Conservation (phyloP, 2,113 vertebrate genomes). For the Colius striatus region DNA sequence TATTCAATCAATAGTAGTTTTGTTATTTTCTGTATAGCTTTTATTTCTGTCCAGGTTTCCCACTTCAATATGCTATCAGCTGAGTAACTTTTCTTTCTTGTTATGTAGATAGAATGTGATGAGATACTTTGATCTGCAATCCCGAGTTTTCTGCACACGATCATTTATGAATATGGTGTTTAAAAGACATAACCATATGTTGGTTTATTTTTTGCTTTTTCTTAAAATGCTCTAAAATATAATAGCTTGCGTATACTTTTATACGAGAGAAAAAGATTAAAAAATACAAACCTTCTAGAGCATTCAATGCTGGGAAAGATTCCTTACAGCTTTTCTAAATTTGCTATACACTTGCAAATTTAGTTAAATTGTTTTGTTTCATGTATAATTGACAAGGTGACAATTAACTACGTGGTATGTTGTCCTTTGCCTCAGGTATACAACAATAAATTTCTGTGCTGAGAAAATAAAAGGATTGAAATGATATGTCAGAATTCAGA, state of each 20-base stretch:
- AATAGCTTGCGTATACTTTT: not conserved
- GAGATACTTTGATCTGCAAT: not conserved
- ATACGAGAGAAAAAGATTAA: not conserved
- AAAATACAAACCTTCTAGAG: not conserved
- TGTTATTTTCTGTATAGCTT: not conserved
- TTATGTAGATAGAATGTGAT: not conserved
- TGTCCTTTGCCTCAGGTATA: conserved; percentile 41
- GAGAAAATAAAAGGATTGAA: conserved; percentile 17
- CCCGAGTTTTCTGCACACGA: not conserved
- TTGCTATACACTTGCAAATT: conserved; percentile 3
- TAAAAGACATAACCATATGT: not conserved
- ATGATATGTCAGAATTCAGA: not conserved
- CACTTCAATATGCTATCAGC: not conserved
- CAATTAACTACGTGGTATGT: conserved; percentile 22
- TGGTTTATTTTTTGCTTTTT: not conserved
- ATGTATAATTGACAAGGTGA: conserved; percentile 51
- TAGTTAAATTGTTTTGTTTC: conserved; percentile 40
- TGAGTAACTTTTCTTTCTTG: not conserved
- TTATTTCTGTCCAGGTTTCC: not conserved
- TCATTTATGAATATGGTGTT: not conserved
- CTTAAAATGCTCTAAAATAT: not conserved
- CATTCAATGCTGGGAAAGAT: not conserved
- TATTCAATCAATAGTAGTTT: not conserved
- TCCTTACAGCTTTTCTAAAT: not conserved
- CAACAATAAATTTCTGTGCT: not conserved